phyloP scores from a whole-genome alignment of 2,888 invertebrate species.

The Blera fallax region DNA sequence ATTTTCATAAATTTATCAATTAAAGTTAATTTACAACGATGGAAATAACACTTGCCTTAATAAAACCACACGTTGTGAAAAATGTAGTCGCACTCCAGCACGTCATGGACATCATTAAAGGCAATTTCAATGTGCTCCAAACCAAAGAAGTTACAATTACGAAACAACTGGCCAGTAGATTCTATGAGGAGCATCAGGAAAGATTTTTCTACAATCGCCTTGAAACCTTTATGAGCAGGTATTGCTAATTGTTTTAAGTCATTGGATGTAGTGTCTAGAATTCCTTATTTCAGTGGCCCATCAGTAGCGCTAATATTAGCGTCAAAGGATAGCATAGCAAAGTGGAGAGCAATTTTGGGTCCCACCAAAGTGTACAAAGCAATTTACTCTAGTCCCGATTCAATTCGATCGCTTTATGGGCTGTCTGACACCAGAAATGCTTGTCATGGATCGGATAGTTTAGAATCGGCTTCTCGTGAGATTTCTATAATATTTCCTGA shows the following conservation, averaged over 20 bases:
- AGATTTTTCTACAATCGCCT: constrained; percentile 93
- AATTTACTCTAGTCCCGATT: constrained; percentile 89
- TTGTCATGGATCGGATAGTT: constrained; percentile 94
- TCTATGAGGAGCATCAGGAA: constrained; percentile 91
- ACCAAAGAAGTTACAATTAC: constrained; percentile 86
- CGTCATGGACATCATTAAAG: constrained; percentile 86
- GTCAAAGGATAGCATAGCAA: constrained; percentile 87
- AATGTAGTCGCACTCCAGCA: constrained; percentile 88
- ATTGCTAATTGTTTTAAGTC: constrained; percentile 57
- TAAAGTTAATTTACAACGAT: constrained; percentile 77
- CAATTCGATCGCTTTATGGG: constrained; percentile 92
- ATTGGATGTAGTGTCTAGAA: constrained; percentile 1
- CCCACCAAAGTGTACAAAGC: constrained; percentile 94
- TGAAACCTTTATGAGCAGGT: constrained; percentile 92
- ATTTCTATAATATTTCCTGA: constrained; percentile 93
- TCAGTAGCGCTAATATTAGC: constrained; percentile 91
- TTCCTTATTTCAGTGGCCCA: constrained; percentile 88
- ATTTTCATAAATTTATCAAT: constrained; percentile 5
- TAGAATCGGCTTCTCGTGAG: constrained; percentile 88
- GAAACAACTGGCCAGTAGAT: constrained; percentile 85
- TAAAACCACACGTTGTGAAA: constrained; percentile 93
- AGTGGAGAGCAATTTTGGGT: constrained; percentile 93
- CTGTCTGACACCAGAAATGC: constrained; percentile 97
- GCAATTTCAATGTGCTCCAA: constrained; percentile 88
- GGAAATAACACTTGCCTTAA: constrained; percentile 91